Base-by-base conservation (phyloP, 1,140 invertebrate species). In the Lordiphosa mommai region DNA sequence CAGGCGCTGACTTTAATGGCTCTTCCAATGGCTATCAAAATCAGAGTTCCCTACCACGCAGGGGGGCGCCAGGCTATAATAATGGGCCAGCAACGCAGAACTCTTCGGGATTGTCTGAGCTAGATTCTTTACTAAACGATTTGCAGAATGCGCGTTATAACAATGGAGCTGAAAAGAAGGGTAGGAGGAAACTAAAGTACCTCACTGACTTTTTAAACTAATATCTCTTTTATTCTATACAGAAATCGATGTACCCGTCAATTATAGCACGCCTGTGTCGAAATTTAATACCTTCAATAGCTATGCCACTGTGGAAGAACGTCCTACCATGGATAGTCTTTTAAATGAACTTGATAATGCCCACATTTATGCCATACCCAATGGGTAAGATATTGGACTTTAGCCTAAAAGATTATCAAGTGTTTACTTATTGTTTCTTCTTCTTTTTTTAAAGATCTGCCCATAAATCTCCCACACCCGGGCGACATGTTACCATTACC, bases 71-170 rank as follows among this genome's bases (percentile, higher is more conserved):
- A 3, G 49, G 50, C 33, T 66, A 63, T 12, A 77, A 61, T 20
- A 72, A 74, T 52, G 44, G 53, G 2, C 67, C 51, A 49, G 20
- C 49, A 20, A 38, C 53, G 4, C 70, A 60, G 49, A 72, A 61
- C 36, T 61, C 27, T 47, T 74, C 72, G 34, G 97, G 97, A 89
- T 91, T 98, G 14, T 96, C 95, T 0, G 97, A 98, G 90, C 88
- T 99, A 74, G 97, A 99, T 89, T 96, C 94, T 16, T 91, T 99
- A 38, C 91, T 99, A 49, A 94, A 98, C 86, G 97, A 98, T 89
- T 91, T 98, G 60, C 98, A 96, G 90, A 94, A 95, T 73, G 94
- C 95, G 0, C 92, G 94, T 48, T 96, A 96, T 80, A 92, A 91
- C 23, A 89, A 89, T 56, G 90, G 90, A 34, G 41, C 77, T 72